Conservation (phyloP, 2,113 vertebrate species). For the Monopterus albus region DNA sequence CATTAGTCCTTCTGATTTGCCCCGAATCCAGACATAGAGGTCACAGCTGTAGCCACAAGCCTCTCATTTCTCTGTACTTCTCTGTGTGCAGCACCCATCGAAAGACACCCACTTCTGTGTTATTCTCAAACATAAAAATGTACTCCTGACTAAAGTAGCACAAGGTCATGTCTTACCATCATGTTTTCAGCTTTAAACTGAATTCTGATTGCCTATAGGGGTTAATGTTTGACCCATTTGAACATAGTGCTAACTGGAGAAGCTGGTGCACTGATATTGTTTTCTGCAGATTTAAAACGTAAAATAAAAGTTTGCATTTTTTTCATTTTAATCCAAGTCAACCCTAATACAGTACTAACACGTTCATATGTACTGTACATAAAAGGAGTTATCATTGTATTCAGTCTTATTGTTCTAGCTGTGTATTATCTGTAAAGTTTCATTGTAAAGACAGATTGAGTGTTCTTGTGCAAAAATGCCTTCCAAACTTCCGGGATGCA, state of each 20-base stretch:
- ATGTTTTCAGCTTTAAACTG: background rate
- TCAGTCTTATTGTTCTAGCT: no score
- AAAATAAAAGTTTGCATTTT: background rate
- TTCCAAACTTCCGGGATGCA: background rate
- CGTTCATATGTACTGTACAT: no score
- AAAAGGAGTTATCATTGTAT: no score
- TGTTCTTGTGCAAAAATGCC: background rate
- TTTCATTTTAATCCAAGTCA: background rate
- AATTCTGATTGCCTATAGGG: slow-evolving; percentile 1
- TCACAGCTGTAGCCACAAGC: slow-evolving; percentile 71
- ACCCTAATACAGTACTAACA: background rate
- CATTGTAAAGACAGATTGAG: no score
- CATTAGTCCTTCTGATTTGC: slow-evolving; percentile 63
- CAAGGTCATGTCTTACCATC: background rate
- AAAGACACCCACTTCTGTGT: slow-evolving; percentile 32
- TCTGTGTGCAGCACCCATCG: slow-evolving; percentile 23
- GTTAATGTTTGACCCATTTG: background rate
- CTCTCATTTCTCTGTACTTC: slow-evolving; percentile 11
- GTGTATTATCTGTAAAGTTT: no score
- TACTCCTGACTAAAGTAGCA: slow-evolving; percentile 8
- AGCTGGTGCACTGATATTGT: background rate
- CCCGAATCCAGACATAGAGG: slow-evolving; percentile 63
- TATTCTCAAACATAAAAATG: slow-evolving; percentile 34
- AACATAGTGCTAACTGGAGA: background rate
- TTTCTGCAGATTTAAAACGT: background rate